These are phyloP conservation scores for Chrysopilus asiliformis DNA, from an alignment of 2,888 invertebrate species.

Conservation along the genomic window DNA sequence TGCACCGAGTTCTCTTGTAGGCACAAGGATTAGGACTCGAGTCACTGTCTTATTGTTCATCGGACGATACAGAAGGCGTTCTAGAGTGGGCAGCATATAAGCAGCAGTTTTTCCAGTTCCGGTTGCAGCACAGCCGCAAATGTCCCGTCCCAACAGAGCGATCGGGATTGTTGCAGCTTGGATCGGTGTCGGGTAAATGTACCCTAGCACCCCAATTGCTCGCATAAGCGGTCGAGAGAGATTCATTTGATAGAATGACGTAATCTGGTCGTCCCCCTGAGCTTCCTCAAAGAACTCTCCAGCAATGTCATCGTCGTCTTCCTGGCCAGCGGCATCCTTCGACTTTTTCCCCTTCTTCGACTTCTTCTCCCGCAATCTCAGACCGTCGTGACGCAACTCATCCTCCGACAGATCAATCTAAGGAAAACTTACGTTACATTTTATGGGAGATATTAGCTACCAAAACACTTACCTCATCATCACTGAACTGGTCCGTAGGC, in stretches of 20 bases:
- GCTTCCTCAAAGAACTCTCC: conserved; percentile 51
- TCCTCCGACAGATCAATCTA: conserved; percentile 61
- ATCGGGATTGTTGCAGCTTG: conserved; percentile 92
- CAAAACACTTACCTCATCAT: conserved; percentile 30
- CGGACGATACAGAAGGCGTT: conserved; percentile 80
- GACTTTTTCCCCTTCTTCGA: conserved; percentile 39
- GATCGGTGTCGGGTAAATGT: conserved; percentile 90
- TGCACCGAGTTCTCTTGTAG: conserved; percentile 93
- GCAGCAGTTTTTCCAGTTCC: conserved; percentile 98
- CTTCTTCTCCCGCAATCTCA: conserved; percentile 53
- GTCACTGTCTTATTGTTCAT: conserved; percentile 53
- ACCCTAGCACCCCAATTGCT: conserved; percentile 77
- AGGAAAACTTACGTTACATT: conserved; percentile 1
- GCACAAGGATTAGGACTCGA: conserved; percentile 84
- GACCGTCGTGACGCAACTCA: conserved; percentile 58
- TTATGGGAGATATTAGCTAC: not conserved
- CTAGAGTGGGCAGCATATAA: conserved; percentile 94
- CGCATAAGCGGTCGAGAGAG: conserved; percentile 86
- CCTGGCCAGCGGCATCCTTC: conserved; percentile 31
- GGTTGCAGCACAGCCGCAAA: conserved; percentile 97
- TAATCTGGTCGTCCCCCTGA: conserved; percentile 47
- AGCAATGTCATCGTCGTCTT: conserved; percentile 40
- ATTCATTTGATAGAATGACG: conserved; percentile 89
- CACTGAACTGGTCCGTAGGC: conserved; percentile 39
- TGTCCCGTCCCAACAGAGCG: conserved; percentile 81